Conservation (phyloP, 2,797 vertebrate genomes). For the Pseudomugil tenellus region DNA sequence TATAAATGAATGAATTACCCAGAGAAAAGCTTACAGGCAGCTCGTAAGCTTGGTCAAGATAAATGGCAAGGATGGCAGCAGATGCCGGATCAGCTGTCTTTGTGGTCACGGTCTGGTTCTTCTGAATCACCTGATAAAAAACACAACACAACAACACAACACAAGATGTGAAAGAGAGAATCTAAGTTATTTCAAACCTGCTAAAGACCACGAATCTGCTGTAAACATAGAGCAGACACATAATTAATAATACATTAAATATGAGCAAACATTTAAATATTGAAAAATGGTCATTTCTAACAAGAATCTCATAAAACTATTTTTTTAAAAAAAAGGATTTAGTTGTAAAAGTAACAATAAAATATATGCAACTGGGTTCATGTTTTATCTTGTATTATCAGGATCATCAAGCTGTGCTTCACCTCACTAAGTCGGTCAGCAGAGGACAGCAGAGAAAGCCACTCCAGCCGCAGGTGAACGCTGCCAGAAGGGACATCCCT, state of each 20-base stretch:
- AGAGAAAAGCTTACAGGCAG: slow-evolving; percentile 85
- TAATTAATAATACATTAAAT: neutral
- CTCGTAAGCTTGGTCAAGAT: slow-evolving; percentile 89
- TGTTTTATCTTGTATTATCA: neutral
- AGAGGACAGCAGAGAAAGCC: slow-evolving; percentile 89
- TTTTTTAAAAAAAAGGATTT: neutral
- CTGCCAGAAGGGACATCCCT: slow-evolving; percentile 86
- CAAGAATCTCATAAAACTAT: neutral
- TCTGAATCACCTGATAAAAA: slow-evolving; percentile 85
- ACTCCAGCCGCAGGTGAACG: slow-evolving; percentile 91
- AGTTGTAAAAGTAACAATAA: neutral
- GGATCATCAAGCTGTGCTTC: slow-evolving; percentile 22
- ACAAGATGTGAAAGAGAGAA: neutral
- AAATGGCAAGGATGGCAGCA: slow-evolving; percentile 90
- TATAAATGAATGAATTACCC: neutral
- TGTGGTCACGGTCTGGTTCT: slow-evolving; percentile 84
- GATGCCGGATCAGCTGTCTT: slow-evolving; percentile 87
- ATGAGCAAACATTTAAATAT: neutral
- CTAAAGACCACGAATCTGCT: neutral
- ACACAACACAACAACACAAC: neutral
- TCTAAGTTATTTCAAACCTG: neutral
- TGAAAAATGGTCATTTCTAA: neutral
- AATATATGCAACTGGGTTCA: neutral
- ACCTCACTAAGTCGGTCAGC: slow-evolving; percentile 89
- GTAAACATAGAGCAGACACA: neutral